Conservation (phyloP, 2,113 vertebrate species). For the Fregata magnificens region DNA sequence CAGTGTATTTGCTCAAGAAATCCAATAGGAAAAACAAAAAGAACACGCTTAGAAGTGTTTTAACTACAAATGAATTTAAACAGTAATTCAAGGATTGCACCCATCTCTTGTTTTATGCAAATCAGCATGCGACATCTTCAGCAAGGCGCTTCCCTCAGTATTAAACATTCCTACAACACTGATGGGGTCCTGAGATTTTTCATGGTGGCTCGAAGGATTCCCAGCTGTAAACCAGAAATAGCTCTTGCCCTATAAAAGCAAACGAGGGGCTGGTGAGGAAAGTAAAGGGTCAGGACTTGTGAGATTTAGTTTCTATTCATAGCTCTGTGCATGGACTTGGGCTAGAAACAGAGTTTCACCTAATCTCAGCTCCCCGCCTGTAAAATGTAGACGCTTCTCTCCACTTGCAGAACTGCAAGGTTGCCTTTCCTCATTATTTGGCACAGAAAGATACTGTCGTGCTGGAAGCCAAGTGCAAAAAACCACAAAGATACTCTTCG, state of each 20-base stretch:
- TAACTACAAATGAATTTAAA: neutral
- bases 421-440: neutral
- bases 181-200: neutral
- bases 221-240: constrained; percentile 41
- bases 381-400: neutral
- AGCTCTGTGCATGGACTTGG: neutral
- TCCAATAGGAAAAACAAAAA: neutral
- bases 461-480: neutral
- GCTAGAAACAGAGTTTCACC: neutral
- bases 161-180: neutral
- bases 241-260: constrained; percentile 49
- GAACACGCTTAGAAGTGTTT: neutral
- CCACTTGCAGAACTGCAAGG: neutral
- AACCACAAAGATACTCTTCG: neutral
- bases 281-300: neutral
- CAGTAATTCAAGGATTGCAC: neutral
- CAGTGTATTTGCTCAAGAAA: neutral
- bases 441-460: neutral
- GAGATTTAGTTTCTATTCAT: constrained; percentile 31
- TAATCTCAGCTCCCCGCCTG: neutral
- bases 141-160: neutral
- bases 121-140: neutral
- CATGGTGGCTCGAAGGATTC: neutral
- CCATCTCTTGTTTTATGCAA: neutral
- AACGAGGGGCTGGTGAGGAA: constrained; percentile 18